Base-by-base conservation (phyloP, 1,140 invertebrate species). In the Paraescarpia echinospica region DNA sequence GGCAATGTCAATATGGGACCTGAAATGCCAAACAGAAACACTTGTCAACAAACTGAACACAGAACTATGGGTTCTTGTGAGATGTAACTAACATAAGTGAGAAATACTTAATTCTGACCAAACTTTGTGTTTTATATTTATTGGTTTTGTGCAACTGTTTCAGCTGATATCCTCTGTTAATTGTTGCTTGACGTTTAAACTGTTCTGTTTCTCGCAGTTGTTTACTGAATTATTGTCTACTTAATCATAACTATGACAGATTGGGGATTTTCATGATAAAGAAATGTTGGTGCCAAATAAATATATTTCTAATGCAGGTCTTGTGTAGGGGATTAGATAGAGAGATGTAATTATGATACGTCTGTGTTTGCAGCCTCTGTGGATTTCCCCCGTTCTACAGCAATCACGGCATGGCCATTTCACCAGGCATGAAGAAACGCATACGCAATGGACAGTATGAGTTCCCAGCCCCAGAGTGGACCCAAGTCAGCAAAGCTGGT, bases 371-470 rank as follows among this genome's bases (percentile, higher is more conserved):
- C 94, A 98, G 98, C 94, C 97, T 99, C 91, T 99, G 99, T 96
- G 99, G 99, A 8, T 99, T 99, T 96, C 99, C 99, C 35, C 99
- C 99, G 34, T 99, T 99, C 96, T 99, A 99, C 96, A 99, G 98
- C 95, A 99, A 99, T 96, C 98, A 99, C 95, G 99, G 99, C 0
- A 96, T 99, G 48, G 98, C 99, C 12, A 99, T 99, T 94, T 99
- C 99, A 41, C 99, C 99, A 0, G 99, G 99, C n/a, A 99, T 99
- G 99, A 99, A 99, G 96, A 99, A 98, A 96, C 97, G 99, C 92
- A 99, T 99, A 94, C 97, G 98, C 93, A 97, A 98, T 91, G 99
- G 99, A 8, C 98, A 99, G 95, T 99, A 99, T 95, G 98, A 99
- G 94, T 99, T 99, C 96, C 98, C 99, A 0, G 97, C 98, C 94